phyloP scores from a whole-genome alignment of 2,888 invertebrate genomes.

The Loripinus fragilis region DNA sequence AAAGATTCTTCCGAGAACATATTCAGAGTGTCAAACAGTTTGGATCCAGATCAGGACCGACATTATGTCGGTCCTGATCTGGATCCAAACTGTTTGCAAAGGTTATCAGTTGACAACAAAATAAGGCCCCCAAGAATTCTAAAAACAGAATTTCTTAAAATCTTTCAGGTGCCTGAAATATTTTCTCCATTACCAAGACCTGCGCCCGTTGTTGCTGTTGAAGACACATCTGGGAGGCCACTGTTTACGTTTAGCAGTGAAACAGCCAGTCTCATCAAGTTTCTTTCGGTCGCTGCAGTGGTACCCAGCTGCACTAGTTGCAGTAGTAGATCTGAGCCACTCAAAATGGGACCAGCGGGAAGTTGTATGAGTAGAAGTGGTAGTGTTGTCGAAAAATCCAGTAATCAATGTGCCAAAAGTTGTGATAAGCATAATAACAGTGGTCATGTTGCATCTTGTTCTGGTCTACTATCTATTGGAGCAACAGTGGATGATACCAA shows the following conservation, averaged over 20 bases:
- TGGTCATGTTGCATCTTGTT: background rate
- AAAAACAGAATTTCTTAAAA: too few species aligned
- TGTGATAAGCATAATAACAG: background rate
- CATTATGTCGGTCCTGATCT: too few species aligned
- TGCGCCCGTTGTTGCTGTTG: constrained; percentile 30
- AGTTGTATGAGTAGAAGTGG: background rate
- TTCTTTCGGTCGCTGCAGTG: constrained; percentile 65
- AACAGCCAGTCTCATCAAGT: constrained; percentile 74
- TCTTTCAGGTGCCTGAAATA: constrained; percentile 52
- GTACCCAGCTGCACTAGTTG: background rate
- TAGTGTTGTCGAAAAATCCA: background rate
- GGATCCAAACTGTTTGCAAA: too few species aligned
- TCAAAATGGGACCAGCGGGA: background rate
- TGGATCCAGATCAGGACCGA: too few species aligned
- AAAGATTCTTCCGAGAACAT: too few species aligned
- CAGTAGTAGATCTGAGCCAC: background rate
- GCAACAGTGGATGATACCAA: background rate
- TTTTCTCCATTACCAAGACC: constrained; percentile 31
- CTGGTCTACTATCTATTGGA: background rate
- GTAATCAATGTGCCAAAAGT: background rate
- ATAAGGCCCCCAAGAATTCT: too few species aligned
- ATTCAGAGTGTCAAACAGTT: too few species aligned
- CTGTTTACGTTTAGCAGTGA: constrained; percentile 74
- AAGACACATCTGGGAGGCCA: constrained; percentile 55
- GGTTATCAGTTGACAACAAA: too few species aligned